Conservation (phyloP, 1,140 invertebrate species). For the Kradibia gibbosae region DNA sequence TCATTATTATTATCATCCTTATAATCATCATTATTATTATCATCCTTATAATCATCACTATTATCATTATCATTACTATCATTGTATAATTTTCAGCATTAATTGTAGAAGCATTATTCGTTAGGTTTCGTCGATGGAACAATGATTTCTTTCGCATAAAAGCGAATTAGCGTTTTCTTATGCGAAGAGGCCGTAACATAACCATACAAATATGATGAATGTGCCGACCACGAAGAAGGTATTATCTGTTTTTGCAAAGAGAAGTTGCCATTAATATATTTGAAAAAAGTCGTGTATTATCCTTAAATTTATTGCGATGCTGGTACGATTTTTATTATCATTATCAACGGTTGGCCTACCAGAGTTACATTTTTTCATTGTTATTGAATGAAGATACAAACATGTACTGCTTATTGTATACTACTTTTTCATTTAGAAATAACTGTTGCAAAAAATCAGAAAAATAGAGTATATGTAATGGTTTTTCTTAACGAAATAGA, state of each 20-base stretch:
- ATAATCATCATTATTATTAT: too few relatives aligned
- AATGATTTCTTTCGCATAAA: slow-evolving; percentile 4
- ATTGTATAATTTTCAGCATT: too few relatives aligned
- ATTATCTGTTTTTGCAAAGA: not conserved
- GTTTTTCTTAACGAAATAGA: not conserved
- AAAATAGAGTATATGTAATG: not conserved
- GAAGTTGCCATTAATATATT: too few relatives aligned
- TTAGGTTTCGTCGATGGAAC: too few relatives aligned
- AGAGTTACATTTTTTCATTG: not conserved
- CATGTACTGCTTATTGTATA: not conserved
- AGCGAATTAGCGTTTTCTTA: not conserved
- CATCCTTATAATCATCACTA: too few relatives aligned
- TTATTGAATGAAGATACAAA: not conserved
- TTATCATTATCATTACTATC: too few relatives aligned
- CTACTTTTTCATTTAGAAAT: not conserved
- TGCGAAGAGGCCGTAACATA: not conserved
- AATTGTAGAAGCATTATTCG: too few relatives aligned
- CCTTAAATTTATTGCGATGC: not conserved
- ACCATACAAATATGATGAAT: not conserved
- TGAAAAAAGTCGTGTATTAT: not conserved
- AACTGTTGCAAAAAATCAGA: not conserved
- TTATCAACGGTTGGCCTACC: not conserved
- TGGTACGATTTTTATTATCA: not conserved
- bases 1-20: too few relatives aligned
- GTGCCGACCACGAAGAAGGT: not conserved